phyloP scores from a whole-genome alignment of 2,113 vertebrate genomes.

The Silurus asotus region DNA sequence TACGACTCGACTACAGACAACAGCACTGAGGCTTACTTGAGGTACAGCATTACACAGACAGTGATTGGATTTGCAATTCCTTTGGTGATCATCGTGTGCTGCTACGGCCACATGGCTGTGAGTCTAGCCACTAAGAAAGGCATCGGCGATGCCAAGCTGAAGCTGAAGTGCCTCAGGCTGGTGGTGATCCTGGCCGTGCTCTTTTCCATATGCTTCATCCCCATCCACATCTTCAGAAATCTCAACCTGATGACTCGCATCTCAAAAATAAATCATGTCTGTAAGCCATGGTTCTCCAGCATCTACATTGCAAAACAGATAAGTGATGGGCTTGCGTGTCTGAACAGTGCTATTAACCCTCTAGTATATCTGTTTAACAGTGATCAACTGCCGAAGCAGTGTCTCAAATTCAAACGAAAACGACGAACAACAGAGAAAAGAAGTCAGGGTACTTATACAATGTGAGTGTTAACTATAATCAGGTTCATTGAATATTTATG shows the following conservation, averaged over 20 bases:
- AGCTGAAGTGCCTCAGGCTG: constrained; percentile 68
- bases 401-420: not conserved
- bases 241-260: constrained; percentile 72
- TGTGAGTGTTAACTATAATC: not conserved
- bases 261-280: constrained; percentile 49
- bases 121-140: constrained; percentile 63
- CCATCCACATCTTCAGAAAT: constrained; percentile 77
- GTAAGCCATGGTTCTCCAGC: constrained; percentile 51
- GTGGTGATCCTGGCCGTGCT: constrained; percentile 73
- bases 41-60: constrained; percentile 68
- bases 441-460: not conserved
- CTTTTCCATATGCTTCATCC: constrained; percentile 79
- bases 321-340: constrained; percentile 73
- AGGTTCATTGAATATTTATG: not conserved
- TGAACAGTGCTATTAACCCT: constrained; percentile 81
- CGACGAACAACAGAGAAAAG: not conserved
- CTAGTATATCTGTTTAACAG: constrained; percentile 72
- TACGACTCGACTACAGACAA: constrained; percentile 60
- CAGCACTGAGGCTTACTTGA: constrained; percentile 59
- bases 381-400: constrained; percentile 28
- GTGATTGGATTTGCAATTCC: constrained; percentile 74
- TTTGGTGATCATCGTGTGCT: constrained; percentile 71
- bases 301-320: constrained; percentile 76
- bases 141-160: constrained; percentile 59
- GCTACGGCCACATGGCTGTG: constrained; percentile 74